These are phyloP conservation scores for Serranus cabrilla DNA, from an alignment of 2,797 vertebrate genomes.

Conservation along the genomic window DNA sequence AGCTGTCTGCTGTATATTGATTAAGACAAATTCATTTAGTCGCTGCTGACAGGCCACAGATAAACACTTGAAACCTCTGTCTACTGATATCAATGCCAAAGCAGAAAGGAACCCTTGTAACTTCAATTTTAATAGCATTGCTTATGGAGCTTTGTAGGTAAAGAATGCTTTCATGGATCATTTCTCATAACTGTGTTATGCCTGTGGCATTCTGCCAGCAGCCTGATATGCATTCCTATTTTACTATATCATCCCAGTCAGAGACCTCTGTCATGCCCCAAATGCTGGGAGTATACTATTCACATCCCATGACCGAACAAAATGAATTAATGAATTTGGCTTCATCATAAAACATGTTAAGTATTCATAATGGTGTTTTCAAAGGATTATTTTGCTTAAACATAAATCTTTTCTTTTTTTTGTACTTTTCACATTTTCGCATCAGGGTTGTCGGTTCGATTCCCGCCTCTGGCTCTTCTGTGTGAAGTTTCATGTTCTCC, in stretches of 20 bases:
- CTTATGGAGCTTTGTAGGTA: background rate
- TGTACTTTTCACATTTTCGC: no score
- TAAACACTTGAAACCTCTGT: slow-evolving; percentile 12
- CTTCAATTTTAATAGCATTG: background rate
- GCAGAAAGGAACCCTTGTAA: background rate
- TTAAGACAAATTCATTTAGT: slow-evolving; percentile 1
- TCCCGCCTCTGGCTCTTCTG: no score
- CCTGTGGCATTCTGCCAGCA: background rate
- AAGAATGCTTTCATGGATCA: background rate
- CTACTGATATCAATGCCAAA: background rate
- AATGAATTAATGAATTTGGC: background rate
- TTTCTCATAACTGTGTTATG: background rate
- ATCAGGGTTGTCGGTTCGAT: no score
- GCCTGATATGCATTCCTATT: background rate
- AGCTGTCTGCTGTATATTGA: slow-evolving; percentile 10
- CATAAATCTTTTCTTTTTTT: no score
- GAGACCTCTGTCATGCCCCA: background rate
- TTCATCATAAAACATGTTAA: background rate
- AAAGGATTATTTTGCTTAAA: no score
- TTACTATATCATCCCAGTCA: background rate
- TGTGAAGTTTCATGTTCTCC: no score
- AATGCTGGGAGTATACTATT: background rate
- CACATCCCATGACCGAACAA: background rate
- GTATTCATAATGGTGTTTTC: background rate
- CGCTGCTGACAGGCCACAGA: slow-evolving; percentile 4